Evolutionary conservation across 30 jellyfish, hydroid and myxozoan genomes (phyloP).

Genomic region (Hydractinia echinata): DNA sequence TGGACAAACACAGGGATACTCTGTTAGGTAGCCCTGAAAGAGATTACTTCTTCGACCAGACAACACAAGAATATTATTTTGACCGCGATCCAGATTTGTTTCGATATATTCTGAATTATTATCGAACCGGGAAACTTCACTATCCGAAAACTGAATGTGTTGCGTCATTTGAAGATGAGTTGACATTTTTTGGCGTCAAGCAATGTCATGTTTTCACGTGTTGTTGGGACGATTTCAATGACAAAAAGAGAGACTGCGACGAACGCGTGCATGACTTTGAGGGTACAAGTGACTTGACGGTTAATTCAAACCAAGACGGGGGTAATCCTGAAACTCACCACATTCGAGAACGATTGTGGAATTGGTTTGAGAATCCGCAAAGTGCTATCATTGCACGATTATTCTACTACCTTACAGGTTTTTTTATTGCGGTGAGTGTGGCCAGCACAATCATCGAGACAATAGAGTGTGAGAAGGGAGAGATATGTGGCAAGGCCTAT

Average conservation of each 20-base stretch:
- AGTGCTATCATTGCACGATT: conserved; percentile 58
- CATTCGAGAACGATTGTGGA: conserved; percentile 67
- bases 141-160: conserved; percentile 86
- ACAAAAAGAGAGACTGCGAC: conserved; percentile 56
- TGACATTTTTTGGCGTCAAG: conserved; percentile 76
- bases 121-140: conserved; percentile 80
- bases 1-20: conserved; percentile 63
- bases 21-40: conserved; percentile 85
- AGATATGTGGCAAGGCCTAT: conserved; percentile 74
- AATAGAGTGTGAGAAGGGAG: conserved; percentile 63
- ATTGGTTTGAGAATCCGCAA: conserved; percentile 89
- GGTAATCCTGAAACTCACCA: conserved; percentile 14
- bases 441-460: conserved; percentile 74
- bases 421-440: conserved; percentile 84
- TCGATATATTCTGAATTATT: conserved; percentile 67
- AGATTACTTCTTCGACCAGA: conserved; percentile 71
- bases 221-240: conserved; percentile 71
- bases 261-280: conserved; percentile 65
- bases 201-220: conserved; percentile 60
- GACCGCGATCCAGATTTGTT: conserved; percentile 93
- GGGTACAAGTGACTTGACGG: conserved; percentile 13
- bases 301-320: neutral
- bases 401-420: conserved; percentile 84
- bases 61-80: conserved; percentile 64
- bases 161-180: conserved; percentile 72